Evolutionary conservation across 2,113 vertebrate species (phyloP), one percentile per base, ranked within the genome.

Genomic region (Pollimyrus isidori): DNA sequence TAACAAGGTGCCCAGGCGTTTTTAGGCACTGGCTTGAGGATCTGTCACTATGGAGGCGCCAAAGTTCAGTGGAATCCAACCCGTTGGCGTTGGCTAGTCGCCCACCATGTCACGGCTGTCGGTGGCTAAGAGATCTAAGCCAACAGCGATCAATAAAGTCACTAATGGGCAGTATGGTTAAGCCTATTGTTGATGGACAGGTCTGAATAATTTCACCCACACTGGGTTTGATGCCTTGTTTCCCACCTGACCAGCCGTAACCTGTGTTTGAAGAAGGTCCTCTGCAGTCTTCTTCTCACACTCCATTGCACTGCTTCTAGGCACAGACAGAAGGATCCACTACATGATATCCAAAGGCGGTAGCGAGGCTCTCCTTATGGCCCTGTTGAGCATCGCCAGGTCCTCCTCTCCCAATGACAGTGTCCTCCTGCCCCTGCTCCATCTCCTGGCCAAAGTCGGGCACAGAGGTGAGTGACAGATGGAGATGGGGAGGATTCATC

Each of bases 281-380:
- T 58, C 35, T 45, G 56, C n/a, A n/a, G 23, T 45, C 21, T 23
- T 62, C 15, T n/a, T 45, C 9, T 85, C 82, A 85, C 35, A 15
- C 52, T 45, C 52, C 35, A 45, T 58, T 9, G 26, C 35, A 45
- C 49, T 48, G 15, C 88, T 45, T 76, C 90, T n/a, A 98, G 98
- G 97, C 83, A 97, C 97, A 0, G 96, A 97, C 87, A 93, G 94
- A 48, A 95, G 97, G n/a, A 97, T 98, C 90, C 91, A 95, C 84
- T 97, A 98, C 0, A 93, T 98, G 95, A 97, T 99, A 92, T 97
- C 95, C 90, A 99, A 99, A 92, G 97, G 97, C 0, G 97, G 97
- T 42, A 99, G 96, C 0, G 97, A 99, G 92, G 96, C 97, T 0
- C 91, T 99, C 56, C 95, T 99, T n/a, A 95, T 92, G 88, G 96